Percentiles rank a stretch among this genome's conserved stretches.
These are phyloP conservation scores for Cavia aperea DNA, from an alignment of 2,113 vertebrate genomes.

Conservation along the genomic window DNA sequence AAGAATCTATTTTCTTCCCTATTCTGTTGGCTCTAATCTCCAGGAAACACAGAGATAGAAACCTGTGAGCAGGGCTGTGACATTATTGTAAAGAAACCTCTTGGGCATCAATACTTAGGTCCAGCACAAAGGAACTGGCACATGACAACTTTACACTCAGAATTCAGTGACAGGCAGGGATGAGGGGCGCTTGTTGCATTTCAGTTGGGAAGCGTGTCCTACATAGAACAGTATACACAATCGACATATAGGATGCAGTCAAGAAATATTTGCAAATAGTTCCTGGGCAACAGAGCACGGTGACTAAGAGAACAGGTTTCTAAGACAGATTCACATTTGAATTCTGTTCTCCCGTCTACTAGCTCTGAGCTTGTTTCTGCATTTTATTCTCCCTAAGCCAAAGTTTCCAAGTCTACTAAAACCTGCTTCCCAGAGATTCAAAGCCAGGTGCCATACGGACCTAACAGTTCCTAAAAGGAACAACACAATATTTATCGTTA, in stretches of 20 bases:
- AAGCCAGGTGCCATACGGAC: background rate
- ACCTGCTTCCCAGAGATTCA: conserved; percentile 2
- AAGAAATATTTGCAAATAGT: conserved; percentile 11
- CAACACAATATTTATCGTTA: background rate
- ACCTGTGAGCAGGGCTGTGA: background rate
- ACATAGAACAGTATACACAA: background rate
- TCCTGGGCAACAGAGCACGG: background rate
- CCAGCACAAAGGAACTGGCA: background rate
- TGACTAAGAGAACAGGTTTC: background rate
- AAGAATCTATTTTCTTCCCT: background rate
- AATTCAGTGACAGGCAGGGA: background rate
- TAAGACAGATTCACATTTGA: background rate
- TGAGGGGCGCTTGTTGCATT: background rate
- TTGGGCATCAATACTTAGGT: background rate
- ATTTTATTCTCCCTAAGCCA: background rate
- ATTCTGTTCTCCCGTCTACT: background rate
- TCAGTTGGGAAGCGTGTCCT: background rate
- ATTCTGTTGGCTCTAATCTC: background rate
- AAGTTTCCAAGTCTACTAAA: background rate
- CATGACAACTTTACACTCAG: background rate
- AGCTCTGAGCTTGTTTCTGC: background rate
- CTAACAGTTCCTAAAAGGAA: background rate
- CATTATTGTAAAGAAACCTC: background rate
- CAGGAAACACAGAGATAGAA: background rate
- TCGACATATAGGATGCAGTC: background rate